phyloP scores from a whole-genome alignment of 2,797 vertebrate species.

The Nannoperca obscura region DNA sequence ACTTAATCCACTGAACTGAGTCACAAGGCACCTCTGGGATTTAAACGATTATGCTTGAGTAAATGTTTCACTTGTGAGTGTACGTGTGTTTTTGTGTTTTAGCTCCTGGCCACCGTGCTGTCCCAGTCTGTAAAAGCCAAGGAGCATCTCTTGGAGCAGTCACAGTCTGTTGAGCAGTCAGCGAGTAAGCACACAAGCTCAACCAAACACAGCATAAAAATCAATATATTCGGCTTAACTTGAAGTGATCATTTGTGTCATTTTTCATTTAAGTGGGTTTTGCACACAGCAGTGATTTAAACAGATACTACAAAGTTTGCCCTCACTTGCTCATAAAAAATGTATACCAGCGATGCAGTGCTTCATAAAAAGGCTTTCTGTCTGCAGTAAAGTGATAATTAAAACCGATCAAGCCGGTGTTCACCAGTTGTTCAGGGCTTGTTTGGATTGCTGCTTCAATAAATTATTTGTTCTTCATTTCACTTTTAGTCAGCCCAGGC shows the following conservation, averaged over 20 bases:
- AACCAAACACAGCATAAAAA: not conserved
- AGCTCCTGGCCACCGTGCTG: constrained; percentile 96
- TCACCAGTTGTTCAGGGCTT: constrained; percentile 15
- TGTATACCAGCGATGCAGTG: not conserved
- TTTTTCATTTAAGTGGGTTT: constrained; percentile 1
- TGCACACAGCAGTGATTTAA: constrained; percentile 1
- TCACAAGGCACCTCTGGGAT: constrained; percentile 50
- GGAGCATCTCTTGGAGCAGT: constrained; percentile 91
- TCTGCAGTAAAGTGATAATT: constrained; percentile 22
- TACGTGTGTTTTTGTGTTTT: constrained; percentile 60
- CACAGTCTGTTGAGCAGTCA: constrained; percentile 90
- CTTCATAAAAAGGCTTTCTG: not conserved
- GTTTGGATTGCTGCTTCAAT: constrained; percentile 42
- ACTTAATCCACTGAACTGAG: constrained; percentile 46
- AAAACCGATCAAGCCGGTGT: constrained; percentile 30
- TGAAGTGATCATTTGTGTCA: constrained; percentile 15
- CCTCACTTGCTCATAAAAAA: not conserved
- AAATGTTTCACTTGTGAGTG: constrained; percentile 50
- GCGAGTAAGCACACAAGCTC: constrained; percentile 84
- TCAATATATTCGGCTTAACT: not conserved
- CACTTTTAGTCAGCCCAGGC: constrained; percentile 28
- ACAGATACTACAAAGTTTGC: not conserved
- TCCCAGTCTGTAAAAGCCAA: constrained; percentile 97
- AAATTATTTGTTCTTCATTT: constrained; percentile 27
- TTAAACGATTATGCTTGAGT: constrained; percentile 52